These are phyloP conservation scores for Ichneumon xanthorius DNA, from an alignment of 2,888 invertebrate genomes.

Conservation along the genomic window DNA sequence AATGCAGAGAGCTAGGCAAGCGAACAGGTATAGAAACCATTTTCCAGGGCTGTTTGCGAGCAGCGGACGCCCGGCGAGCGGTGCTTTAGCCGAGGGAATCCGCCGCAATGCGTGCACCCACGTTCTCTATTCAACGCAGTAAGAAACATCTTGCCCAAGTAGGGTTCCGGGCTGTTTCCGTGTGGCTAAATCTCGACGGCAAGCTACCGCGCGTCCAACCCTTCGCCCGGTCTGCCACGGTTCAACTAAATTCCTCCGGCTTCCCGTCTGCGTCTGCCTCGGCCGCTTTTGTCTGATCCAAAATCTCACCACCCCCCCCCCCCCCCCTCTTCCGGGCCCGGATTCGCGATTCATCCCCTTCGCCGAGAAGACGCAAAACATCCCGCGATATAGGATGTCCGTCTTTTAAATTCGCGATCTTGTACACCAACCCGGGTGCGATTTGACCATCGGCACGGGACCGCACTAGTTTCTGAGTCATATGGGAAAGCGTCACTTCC, in stretches of 20 bases:
- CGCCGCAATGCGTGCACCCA: constrained; percentile 19
- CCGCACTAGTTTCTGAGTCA: not conserved
- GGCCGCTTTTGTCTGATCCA: not conserved
- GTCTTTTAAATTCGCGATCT: not conserved
- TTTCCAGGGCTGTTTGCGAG: constrained; percentile 30
- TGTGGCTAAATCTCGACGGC: constrained; percentile 51
- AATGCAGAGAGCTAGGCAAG: constrained; percentile 22
- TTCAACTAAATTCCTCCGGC: not conserved
- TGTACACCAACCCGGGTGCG: too few species aligned
- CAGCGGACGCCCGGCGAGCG: constrained; percentile 13
- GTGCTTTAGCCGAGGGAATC: constrained; percentile 37
- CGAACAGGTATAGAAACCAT: constrained; percentile 36
- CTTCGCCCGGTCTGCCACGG: constrained; percentile 1
- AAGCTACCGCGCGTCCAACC: constrained; percentile 28
- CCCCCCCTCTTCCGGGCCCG: not conserved
- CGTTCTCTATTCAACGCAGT: constrained; percentile 52
- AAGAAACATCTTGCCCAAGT: constrained; percentile 49
- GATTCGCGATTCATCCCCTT: not conserved
- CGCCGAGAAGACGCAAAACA: constrained; percentile 5
- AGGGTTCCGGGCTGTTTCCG: constrained; percentile 51
- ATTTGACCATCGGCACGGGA: not conserved
- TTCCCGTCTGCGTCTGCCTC: not conserved
- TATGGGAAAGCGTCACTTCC: not conserved
- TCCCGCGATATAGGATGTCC: not conserved
- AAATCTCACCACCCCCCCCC: not conserved